A percentile compares a stretch with the other conserved stretches of the same genome.
phyloP scores from a whole-genome alignment of 2,888 invertebrate species.

The Rhyacophila evoluta region DNA sequence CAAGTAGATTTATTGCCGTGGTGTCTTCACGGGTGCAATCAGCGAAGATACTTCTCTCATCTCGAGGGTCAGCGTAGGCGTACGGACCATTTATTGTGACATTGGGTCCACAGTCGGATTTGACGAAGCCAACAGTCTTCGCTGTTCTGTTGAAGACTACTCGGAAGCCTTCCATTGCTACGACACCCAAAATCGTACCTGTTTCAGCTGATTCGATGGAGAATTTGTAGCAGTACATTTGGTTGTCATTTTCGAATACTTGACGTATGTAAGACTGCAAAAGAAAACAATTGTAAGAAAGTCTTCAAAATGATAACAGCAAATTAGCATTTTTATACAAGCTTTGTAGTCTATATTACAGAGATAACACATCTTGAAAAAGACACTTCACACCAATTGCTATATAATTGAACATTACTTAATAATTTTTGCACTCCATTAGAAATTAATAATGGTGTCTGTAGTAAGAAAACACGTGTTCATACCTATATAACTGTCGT shows the following conservation, averaged over 20 bases:
- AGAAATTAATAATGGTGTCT: no score
- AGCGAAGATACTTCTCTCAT: conserved; percentile 39
- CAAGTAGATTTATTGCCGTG: conserved; percentile 42
- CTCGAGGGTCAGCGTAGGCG: conserved; percentile 56
- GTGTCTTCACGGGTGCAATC: conserved; percentile 39
- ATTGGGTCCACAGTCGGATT: conserved; percentile 64
- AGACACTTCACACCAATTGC: no score
- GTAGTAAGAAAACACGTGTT: no score
- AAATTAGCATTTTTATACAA: no score
- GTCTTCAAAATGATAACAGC: no score
- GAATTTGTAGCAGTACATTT: conserved; percentile 67
- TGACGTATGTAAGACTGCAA: conserved; percentile 68
- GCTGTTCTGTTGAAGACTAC: conserved; percentile 67
- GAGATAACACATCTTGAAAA: no score
- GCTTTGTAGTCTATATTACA: no score
- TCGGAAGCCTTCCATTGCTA: conserved; percentile 68
- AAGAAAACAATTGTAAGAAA: no score
- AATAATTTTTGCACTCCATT: no score
- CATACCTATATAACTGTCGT: no score
- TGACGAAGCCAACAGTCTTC: conserved; percentile 65
- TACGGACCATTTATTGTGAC: conserved; percentile 64
- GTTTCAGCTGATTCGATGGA: conserved; percentile 64
- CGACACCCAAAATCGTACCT: conserved; percentile 67
- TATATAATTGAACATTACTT: no score
- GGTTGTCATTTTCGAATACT: conserved; percentile 60